Evolutionary conservation across 30 jellyfish, hydroid and myxozoan species (phyloP).

Genomic region (Hydractinia echinata): DNA sequence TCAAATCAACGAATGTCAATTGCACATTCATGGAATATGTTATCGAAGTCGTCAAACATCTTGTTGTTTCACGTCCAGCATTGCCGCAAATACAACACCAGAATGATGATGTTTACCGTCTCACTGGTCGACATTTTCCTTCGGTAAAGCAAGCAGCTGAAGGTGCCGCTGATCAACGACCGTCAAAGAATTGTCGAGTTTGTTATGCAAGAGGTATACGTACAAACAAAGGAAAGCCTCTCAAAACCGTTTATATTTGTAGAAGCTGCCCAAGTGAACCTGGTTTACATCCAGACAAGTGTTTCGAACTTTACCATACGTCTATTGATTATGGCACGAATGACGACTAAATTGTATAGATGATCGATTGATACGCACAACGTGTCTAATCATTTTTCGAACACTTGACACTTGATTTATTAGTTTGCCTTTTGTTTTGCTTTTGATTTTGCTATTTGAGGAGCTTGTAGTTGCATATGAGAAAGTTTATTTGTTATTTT

Average conservation of each 20-base stretch:
- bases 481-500: no score
- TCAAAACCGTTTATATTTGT: slow-evolving; percentile 11
- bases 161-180: slow-evolving; percentile 10
- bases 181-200: slow-evolving; percentile 9
- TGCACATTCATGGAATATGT: neutral
- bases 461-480: no score
- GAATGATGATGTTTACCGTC: slow-evolving; percentile 18
- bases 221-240: slow-evolving; percentile 14
- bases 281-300: neutral
- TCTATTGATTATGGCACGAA: neutral
- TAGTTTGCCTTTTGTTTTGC: no score
- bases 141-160: slow-evolving; percentile 16
- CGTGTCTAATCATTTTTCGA: no score
- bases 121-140: slow-evolving; percentile 35
- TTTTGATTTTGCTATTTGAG: no score
- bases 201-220: slow-evolving; percentile 2
- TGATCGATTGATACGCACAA: no score
- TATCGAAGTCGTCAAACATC: neutral
- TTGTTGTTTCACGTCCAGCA: neutral
- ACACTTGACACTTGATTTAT: no score
- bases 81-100: neutral
- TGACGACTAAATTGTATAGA: no score
- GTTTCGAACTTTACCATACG: slow-evolving; percentile 6
- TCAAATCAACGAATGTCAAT: neutral
- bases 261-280: slow-evolving; percentile 11